Evolutionary conservation across 2,888 invertebrate genomes (phyloP), one percentile per base, ranked within the genome.

Genomic region (Hydraecia micacea): DNA sequence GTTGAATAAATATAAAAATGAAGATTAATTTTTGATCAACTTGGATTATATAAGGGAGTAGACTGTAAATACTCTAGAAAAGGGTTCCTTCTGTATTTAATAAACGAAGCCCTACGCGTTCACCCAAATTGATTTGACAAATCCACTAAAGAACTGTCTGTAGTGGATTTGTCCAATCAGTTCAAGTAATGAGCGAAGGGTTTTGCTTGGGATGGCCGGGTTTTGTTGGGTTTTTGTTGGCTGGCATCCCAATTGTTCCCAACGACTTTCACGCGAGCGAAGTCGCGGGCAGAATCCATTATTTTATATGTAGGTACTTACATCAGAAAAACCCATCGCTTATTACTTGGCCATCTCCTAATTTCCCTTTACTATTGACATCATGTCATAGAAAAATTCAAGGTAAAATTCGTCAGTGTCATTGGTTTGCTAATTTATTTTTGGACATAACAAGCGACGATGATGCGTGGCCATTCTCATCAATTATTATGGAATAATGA

Each of bases 371-470:
- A 67, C 36, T 25, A 25, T 28, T 60, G 58, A 73, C 49, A 32
- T 32, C 60, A 66, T 39, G 39, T 7, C 28, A 36, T 58, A 28
- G 25, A 84, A 78, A 70, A 67, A 71, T 28, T 83, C 79, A 83
- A 83, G 82, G 84, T 71, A 25, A 74, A 58, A 58, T 62, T 46
- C 21, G 68, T 66, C 83, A 39, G 39, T 74, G 84, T 71, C 74
- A 71, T 42, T 67, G 32, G 49, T 74, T 36, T 11, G 66, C 70
- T 9, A 60, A 83, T 70, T 73, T 70, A 71, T 69, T 73, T 81
- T 78, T 39, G 7, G 52, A 78, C 42, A 32, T 42, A 49, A 21
- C 25, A 25, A n/a, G 46, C 28, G n/a, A 21, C 32, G 46, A 73
- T 4, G n/a, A 18, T 73, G 60, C 42, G 46, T 13, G n/a, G 32